phyloP scores from a whole-genome alignment of 2,888 invertebrate species.

The Lasiommata megera region DNA sequence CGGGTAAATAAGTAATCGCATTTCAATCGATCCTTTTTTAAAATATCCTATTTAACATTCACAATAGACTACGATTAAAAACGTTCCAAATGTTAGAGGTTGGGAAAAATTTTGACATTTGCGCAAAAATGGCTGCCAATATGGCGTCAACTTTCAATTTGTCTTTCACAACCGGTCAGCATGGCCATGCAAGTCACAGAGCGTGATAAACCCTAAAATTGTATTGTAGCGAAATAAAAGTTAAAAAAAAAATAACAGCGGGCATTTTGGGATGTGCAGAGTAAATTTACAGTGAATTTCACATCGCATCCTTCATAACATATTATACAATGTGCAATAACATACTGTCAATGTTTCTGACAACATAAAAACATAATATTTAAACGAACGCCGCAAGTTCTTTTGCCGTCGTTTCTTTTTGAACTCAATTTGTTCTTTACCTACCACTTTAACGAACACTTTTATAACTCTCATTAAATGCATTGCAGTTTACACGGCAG shows the following conservation, averaged over 20 bases:
- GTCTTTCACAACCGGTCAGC: constrained; percentile 49
- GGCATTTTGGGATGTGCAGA: constrained; percentile 63
- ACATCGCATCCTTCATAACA: constrained; percentile 24
- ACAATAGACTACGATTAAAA: constrained; percentile 11
- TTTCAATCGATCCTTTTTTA: constrained; percentile 18
- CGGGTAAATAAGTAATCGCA: constrained; percentile 19
- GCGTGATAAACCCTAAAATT: constrained; percentile 54
- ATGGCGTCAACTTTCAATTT: constrained; percentile 28
- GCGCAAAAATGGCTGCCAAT: constrained; percentile 15
- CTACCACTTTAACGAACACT: constrained; percentile 15
- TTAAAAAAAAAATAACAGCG: constrained; percentile 57
- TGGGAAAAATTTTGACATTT: constrained; percentile 18
- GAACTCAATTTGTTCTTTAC: neutral
- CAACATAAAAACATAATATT: neutral
- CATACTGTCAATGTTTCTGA: constrained; percentile 17
- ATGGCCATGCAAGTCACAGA: constrained; percentile 66
- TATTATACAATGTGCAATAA: constrained; percentile 21
- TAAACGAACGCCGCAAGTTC: constrained; percentile 6
- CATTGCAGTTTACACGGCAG: constrained; percentile 76
- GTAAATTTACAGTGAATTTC: constrained; percentile 67
- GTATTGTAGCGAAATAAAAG: constrained; percentile 61
- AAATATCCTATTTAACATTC: constrained; percentile 16
- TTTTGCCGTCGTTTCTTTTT: constrained; percentile 1
- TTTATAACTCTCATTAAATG: constrained; percentile 58
- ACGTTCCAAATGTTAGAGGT: constrained; percentile 10